Percentiles rank a stretch among this genome's conserved stretches.
phyloP scores from a whole-genome alignment of 1,140 invertebrate genomes.

The Pseudomyrmex gracilis region DNA sequence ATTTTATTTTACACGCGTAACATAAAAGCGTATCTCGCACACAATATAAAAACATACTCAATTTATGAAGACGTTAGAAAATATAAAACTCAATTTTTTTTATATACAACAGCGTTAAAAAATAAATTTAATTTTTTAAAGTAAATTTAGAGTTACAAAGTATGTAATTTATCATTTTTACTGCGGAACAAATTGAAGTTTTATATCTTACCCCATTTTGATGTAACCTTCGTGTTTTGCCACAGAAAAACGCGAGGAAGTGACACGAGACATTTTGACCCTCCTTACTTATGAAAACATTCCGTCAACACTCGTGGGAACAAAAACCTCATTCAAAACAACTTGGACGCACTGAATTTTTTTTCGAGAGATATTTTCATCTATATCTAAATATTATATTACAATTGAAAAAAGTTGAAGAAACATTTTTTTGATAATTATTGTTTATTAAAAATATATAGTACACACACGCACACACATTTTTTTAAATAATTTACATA shows the following conservation, averaged over 20 bases:
- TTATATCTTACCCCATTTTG: constrained; percentile 48
- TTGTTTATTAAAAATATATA: neutral
- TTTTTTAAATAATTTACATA: neutral
- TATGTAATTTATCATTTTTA: neutral
- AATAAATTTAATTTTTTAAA: constrained; percentile 46
- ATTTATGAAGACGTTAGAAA: neutral
- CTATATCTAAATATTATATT: neutral
- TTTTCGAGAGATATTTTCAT: constrained; percentile 29
- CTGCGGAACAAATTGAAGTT: neutral
- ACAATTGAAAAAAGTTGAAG: neutral
- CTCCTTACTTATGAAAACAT: constrained; percentile 59
- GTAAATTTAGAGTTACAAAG: too few relatives aligned
- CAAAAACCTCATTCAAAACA: neutral
- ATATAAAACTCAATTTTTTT: neutral
- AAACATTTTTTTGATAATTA: neutral
- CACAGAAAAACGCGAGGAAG: constrained; percentile 14
- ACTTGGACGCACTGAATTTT: too few relatives aligned
- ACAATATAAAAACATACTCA: neutral
- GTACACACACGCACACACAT: too few relatives aligned
- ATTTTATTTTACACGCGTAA: too few relatives aligned
- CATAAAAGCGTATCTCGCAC: too few relatives aligned
- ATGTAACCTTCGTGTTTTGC: neutral
- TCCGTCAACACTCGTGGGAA: constrained; percentile 51
- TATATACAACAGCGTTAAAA: neutral
- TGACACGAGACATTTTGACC: neutral